Evolutionary conservation across 2,888 invertebrate genomes (phyloP), one percentile per base, ranked within the genome.

Genomic region (Cremastobaeus sp.): DNA sequence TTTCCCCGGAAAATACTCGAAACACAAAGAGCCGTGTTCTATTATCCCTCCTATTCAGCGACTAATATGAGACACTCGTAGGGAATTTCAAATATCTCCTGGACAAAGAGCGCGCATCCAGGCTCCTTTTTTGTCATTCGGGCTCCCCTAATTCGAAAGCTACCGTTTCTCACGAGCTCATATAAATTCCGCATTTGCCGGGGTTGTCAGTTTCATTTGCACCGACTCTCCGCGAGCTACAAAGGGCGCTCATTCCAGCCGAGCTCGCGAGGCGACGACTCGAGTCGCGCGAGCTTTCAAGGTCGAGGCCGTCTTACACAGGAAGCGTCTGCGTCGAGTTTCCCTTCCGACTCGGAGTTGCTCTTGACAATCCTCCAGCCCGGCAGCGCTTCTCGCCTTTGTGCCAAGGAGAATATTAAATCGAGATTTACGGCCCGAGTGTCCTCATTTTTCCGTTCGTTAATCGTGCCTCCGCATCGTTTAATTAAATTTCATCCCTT

Each of bases 41-140:
- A 64, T 71, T 64, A 71, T 60, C 71, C 64, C 71, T 64, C 34
- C 60, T 28, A 60, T 69, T 54, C 47, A 47, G 32, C 50, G 45
- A 59, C 69, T 70, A 70, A 70, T 70, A 70, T 41, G 60, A 47
- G 60, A 60, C 66, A 55, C 43, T 66, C 66, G 62, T 68, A 25
- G 62, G 47, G 62, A 69, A 74, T 74, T 74, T 69, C 62, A 64
- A 74, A 68, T 64, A 68, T 73, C 65, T 73, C 48, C 25, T 14
- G 68, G 41, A 73, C 73, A 73, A 73, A 73, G 73, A 68, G 55
- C 30, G 54, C 50, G 25, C 45, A 64, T 54, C 50, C 41, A 28
- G 52, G 50, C 32, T 39, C 20, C 34, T 64, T 65, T 60, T 34
- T 55, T 37, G 9, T 64, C 21, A 14, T 57, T 11, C 15, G 55